Evolutionary conservation across 1,140 invertebrate genomes (phyloP).

Genomic region (honey bee (Apis mellifera)): DNA sequence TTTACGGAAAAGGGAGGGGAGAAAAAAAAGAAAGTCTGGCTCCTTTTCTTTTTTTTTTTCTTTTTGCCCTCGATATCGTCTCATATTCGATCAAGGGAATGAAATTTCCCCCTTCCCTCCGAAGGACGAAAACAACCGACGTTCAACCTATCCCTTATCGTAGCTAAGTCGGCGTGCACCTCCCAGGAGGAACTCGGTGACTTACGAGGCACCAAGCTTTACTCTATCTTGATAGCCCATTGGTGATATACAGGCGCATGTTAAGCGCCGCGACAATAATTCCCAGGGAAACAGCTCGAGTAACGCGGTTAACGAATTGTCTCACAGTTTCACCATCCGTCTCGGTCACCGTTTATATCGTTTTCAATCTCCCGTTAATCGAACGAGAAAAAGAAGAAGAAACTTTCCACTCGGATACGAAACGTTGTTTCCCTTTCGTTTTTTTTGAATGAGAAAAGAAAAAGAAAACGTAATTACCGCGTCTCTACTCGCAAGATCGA

Average conservation of each 20-base stretch:
- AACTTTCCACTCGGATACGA: no score
- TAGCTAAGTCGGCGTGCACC: neutral
- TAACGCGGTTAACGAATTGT: conserved; percentile 31
- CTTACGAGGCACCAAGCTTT: conserved; percentile 23
- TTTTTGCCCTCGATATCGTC: neutral
- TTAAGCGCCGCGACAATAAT: conserved; percentile 38
- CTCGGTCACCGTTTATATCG: conserved; percentile 5
- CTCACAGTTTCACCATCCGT: conserved; percentile 15
- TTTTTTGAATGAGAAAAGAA: no score
- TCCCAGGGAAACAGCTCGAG: conserved; percentile 2
- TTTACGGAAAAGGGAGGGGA: neutral
- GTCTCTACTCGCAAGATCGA: conserved; percentile 48
- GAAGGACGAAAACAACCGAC: conserved; percentile 1
- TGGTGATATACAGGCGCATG: conserved; percentile 35
- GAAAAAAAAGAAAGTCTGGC: neutral
- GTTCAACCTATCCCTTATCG: conserved; percentile 11
- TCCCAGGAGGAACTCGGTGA: conserved; percentile 38
- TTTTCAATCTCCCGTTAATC: no score
- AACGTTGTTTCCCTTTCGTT: no score
- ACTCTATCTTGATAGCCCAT: conserved; percentile 38
- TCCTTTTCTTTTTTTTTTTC: neutral
- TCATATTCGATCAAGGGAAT: neutral
- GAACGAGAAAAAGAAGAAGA: no score
- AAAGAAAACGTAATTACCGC: neutral
- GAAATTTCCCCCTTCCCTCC: neutral